phyloP scores from a whole-genome alignment of 2,888 invertebrate species.

The Endomychus coccineus region DNA sequence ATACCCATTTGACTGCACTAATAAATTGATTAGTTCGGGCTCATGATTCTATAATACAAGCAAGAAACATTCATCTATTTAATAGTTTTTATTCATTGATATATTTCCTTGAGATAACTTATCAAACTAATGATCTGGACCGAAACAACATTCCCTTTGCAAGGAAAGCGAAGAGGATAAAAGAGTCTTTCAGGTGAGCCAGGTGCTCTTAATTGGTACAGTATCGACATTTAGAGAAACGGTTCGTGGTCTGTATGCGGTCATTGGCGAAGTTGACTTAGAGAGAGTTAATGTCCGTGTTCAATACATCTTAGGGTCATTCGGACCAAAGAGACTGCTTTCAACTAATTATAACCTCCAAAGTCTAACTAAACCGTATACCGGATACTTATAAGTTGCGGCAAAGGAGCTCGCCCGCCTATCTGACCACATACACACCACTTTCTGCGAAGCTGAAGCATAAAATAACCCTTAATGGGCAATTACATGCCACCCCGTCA shows the following conservation, averaged over 20 bases:
- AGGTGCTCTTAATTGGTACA: conserved; percentile 11
- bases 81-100: no score
- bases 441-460: conserved; percentile 30
- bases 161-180: no score
- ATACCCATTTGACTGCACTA: no score
- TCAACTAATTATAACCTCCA: conserved; percentile 40
- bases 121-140: no score
- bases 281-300: conserved; percentile 36
- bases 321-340: conserved; percentile 37
- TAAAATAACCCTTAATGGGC: conserved; percentile 38
- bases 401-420: conserved; percentile 31
- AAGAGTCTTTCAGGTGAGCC: no score
- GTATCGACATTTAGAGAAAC: conserved; percentile 7
- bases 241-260: conserved; percentile 29
- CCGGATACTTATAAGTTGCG: conserved; percentile 39
- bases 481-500: conserved; percentile 37
- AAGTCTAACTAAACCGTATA: conserved; percentile 37
- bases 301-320: conserved; percentile 39
- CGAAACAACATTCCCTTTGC: no score
- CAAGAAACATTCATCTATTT: no score
- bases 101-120: no score
- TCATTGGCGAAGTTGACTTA: conserved; percentile 39
- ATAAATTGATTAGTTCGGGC: no score
- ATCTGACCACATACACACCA: conserved; percentile 39
- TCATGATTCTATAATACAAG: no score